Conservation (phyloP, 2,888 invertebrate species). For the Eurois occulta region DNA sequence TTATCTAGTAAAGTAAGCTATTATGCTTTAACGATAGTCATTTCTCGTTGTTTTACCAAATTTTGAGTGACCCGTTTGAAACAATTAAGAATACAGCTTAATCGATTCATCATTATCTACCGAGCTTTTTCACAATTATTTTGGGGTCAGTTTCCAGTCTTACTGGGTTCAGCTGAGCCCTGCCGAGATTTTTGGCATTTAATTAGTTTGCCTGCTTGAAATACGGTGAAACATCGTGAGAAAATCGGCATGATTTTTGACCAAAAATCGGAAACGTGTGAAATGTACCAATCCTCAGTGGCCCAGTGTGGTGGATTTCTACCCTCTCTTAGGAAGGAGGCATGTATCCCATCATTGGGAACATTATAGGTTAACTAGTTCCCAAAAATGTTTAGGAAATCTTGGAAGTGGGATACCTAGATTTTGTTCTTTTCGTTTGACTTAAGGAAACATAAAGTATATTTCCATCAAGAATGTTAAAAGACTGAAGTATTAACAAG, state of each 20-base stretch:
- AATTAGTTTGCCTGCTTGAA: neutral
- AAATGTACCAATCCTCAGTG: neutral
- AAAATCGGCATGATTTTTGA: neutral
- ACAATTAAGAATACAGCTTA: neutral
- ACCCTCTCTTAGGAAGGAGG: neutral
- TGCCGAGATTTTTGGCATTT: neutral
- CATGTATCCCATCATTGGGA: neutral
- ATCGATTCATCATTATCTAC: neutral
- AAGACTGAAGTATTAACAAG: neutral
- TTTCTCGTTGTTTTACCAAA: neutral
- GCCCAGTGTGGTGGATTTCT: neutral
- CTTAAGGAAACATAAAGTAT: neutral
- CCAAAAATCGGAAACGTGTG: neutral
- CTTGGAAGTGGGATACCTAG: neutral
- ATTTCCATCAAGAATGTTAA: neutral
- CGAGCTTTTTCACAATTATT: neutral
- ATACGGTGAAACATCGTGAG: neutral
- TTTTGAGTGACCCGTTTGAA: neutral
- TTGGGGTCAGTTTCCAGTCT: neutral
- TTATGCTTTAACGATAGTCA: neutral
- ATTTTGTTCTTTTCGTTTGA: neutral
- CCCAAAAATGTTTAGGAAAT: neutral
- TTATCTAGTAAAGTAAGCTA: slow-evolving; percentile 94
- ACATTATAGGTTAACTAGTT: neutral
- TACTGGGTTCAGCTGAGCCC: neutral